phyloP scores from a whole-genome alignment of 2,888 invertebrate species.

The Apodemia zela region DNA sequence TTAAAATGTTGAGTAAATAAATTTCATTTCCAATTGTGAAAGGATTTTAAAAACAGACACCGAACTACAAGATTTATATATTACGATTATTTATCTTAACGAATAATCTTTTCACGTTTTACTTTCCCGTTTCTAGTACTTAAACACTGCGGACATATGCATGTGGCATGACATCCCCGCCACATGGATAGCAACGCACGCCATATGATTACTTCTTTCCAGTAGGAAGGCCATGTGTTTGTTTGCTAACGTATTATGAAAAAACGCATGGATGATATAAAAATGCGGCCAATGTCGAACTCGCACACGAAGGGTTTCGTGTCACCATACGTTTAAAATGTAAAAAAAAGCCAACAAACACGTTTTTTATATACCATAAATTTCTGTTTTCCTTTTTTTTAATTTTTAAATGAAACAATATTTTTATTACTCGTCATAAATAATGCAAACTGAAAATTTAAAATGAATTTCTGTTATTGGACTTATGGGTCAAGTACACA shows the following conservation, averaged over 20 bases:
- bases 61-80: not conserved
- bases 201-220: no score
- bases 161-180: no score
- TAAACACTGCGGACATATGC: not conserved
- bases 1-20: not conserved
- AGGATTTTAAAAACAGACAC: conserved; percentile 1
- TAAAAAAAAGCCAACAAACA: no score
- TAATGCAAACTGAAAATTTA: not conserved
- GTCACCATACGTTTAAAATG: not conserved
- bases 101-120: not conserved
- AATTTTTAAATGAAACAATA: not conserved
- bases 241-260: no score
- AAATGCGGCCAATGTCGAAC: no score
- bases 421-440: not conserved
- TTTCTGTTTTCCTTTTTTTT: no score
- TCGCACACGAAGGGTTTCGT: not conserved
- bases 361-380: not conserved
- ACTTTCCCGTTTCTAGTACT: not conserved
- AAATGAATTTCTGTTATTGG: no score
- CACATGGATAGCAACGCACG: no score
- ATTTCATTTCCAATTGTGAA: conserved; percentile 5
- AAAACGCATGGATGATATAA: no score
- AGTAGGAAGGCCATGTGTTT: not conserved
- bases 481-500: not conserved
- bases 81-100: not conserved